Evolutionary conservation across 2,888 invertebrate species (phyloP), one percentile per base, ranked within the genome.

Genomic region (Uropetala carovei): DNA sequence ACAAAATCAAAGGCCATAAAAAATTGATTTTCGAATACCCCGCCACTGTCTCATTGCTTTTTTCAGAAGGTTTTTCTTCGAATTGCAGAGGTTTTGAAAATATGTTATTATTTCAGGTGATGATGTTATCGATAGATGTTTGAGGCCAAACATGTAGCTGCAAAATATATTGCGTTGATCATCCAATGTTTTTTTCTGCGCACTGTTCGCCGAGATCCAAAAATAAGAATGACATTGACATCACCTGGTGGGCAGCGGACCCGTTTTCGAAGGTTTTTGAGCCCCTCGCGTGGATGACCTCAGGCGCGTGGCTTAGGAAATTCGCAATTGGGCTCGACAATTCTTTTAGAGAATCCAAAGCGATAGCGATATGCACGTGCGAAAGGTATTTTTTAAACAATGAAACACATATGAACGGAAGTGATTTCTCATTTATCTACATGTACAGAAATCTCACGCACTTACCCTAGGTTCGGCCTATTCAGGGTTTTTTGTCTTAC

Each of bases 211-310:
- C 64, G 22, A 27, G 22, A 75, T 75, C 75, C 75, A 75, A 75
- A 75, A 75, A 75, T 75, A 75, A 75, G 75, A 75, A 75, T 75
- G 75, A 75, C 75, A 75, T 75, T 75, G 75, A 75, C 27, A 13
- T 22, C 75, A 75, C 22, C 9, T 75, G 75, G 22, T 13, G 68
- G 68, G 68, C 22, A 22, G 68, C 22, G n/a, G 22, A 27, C 75
- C 68, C 68, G n/a, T 18, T n/a, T 68, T 68, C 68, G 68, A 27
- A 75, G 18, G 11, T 7, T 68, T 68, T 68, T 68, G 75, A 75
- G 75, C 27, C 75, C 75, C 22, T 75, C 75, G 22, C 75, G 10
- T 75, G 75, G 22, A 75, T 75, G 75, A 75, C 75, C 75, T 75
- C 75, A 75, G 75, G 27, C 22, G 75, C 75, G 75, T 22, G 75